phyloP scores from a whole-genome alignment of 2,797 vertebrate genomes.

The Sparus aurata region DNA sequence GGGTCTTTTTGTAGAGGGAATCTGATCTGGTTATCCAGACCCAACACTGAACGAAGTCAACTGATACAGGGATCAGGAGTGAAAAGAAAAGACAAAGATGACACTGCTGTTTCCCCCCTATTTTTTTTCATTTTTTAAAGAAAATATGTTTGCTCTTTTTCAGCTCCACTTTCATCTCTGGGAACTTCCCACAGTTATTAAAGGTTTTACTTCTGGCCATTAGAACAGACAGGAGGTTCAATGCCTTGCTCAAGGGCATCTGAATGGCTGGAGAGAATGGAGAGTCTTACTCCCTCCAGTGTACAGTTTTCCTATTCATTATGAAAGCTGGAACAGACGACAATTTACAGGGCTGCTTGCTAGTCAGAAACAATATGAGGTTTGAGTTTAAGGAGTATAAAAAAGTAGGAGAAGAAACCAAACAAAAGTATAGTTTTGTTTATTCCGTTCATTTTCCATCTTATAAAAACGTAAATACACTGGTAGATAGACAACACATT shows the following conservation, averaged over 20 bases:
- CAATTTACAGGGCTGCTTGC: neutral
- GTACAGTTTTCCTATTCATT: constrained; percentile 14
- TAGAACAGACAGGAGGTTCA: neutral
- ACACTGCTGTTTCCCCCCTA: constrained; percentile 31
- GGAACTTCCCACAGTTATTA: constrained; percentile 27
- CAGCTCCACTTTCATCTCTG: constrained; percentile 3
- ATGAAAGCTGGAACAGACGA: neutral
- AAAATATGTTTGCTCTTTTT: constrained; percentile 4
- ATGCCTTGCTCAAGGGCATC: constrained; percentile 39
- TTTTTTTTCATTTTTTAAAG: neutral
- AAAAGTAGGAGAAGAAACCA: neutral
- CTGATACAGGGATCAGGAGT: constrained; percentile 48
- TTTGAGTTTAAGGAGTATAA: neutral
- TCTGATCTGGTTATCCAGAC: constrained; percentile 30
- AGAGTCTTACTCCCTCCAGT: constrained; percentile 24
- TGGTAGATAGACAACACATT: too few species aligned
- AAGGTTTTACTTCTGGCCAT: constrained; percentile 1
- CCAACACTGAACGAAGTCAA: constrained; percentile 18
- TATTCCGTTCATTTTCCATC: too few species aligned
- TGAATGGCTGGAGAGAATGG: constrained; percentile 3
- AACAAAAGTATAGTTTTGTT: neutral
- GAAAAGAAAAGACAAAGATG: constrained; percentile 68
- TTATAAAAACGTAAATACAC: too few species aligned
- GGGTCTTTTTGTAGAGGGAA: constrained; percentile 45
- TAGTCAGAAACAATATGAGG: constrained; percentile 2